phyloP scores from a whole-genome alignment of 2,888 invertebrate species.

The Aproaerema taeniolella region DNA sequence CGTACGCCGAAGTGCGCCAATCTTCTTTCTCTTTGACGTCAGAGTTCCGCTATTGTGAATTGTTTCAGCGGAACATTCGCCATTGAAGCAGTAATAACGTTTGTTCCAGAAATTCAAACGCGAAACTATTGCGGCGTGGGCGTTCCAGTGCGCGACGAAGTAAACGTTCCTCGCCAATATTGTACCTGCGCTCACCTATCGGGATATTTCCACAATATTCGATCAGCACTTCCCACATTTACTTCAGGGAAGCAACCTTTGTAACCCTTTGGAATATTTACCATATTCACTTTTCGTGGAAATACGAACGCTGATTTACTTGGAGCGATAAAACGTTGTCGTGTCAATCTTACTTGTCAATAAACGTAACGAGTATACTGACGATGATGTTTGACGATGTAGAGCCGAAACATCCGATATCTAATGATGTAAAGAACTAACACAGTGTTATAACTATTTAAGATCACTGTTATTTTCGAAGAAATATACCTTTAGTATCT shows the following conservation, averaged over 20 bases:
- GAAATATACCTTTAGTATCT: too few species aligned
- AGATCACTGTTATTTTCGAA: too few species aligned
- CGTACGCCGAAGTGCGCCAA: conserved; percentile 42
- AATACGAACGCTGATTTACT: too few species aligned
- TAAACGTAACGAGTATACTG: too few species aligned
- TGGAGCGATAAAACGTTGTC: too few species aligned
- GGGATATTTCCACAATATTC: conserved; percentile 35
- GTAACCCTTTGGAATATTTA: conserved; percentile 25
- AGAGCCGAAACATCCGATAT: too few species aligned
- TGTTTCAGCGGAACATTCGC: conserved; percentile 61
- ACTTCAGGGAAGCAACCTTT: too few species aligned
- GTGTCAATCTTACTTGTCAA: too few species aligned
- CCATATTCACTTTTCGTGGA: conserved; percentile 24
- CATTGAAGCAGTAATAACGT: conserved; percentile 67
- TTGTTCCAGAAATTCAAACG: conserved; percentile 70
- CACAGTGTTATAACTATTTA: too few species aligned
- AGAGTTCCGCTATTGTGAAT: conserved; percentile 63
- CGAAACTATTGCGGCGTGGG: conserved; percentile 55
- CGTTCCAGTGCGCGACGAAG: conserved; percentile 37
- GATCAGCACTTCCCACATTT: conserved; percentile 22
- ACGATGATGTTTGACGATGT: too few species aligned
- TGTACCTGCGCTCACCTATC: conserved; percentile 26
- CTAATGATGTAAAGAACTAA: too few species aligned
- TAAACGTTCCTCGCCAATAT: conserved; percentile 41
- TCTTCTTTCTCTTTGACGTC: conserved; percentile 62